Evolutionary conservation across 2,113 vertebrate species (phyloP).

Genomic region (Mesitornis unicolor): DNA sequence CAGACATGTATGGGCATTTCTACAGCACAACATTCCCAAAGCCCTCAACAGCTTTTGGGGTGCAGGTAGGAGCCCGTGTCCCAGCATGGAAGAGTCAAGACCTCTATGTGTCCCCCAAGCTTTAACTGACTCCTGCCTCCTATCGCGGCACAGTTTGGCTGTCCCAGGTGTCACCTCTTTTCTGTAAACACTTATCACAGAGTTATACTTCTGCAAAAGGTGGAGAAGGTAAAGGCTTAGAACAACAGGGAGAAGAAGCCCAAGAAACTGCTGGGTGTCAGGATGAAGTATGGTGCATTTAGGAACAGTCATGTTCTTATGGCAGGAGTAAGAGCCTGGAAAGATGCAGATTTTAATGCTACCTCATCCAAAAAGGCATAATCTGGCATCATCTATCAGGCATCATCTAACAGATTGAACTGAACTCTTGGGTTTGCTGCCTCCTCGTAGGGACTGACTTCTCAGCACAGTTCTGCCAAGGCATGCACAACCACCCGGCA

Average conservation of each 20-base stretch:
- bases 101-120: not conserved
- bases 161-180: not conserved
- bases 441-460: fast-evolving
- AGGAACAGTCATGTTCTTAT: not conserved
- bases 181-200: not conserved
- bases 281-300: not conserved
- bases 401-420: not conserved
- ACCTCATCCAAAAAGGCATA: no score
- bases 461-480: fast-evolving
- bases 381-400: no score
- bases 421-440: not conserved
- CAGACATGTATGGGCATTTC: not conserved
- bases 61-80: not conserved
- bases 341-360: not conserved
- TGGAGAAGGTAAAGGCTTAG: not conserved
- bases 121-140: not conserved
- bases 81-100: not conserved
- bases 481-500: not conserved
- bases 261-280: not conserved
- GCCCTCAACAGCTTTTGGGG: not conserved
- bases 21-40: not conserved
- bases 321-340: not conserved
- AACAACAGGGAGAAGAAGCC: not conserved
- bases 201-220: not conserved
- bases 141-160: not conserved